Evolutionary conservation across 2,888 invertebrate genomes (phyloP).

Genomic region (Emmelina monodactyla): DNA sequence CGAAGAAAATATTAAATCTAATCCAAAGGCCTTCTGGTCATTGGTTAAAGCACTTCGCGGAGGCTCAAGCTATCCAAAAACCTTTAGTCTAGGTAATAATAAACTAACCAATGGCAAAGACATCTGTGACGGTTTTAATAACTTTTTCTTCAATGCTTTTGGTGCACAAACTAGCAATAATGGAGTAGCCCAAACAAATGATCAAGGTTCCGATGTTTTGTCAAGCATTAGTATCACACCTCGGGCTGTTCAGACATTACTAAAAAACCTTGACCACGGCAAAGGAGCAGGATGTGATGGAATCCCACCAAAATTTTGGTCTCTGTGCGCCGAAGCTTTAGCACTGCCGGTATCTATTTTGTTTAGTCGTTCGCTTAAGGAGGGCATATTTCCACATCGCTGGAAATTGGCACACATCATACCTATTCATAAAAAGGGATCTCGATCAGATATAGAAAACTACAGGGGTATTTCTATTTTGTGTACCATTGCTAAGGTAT

Average conservation of each 20-base stretch:
- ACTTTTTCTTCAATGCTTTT: not conserved
- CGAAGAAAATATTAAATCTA: not conserved
- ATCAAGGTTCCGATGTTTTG: not conserved
- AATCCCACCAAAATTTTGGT: too few species aligned
- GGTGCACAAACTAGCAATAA: not conserved
- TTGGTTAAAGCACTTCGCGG: not conserved
- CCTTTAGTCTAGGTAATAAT: not conserved
- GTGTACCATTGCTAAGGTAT: not conserved
- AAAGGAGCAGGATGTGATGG: constrained; percentile 6
- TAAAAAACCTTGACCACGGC: not conserved
- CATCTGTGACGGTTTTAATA: not conserved
- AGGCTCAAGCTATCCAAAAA: not conserved
- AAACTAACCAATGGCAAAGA: not conserved
- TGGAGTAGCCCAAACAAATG: not conserved
- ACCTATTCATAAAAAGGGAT: too few species aligned
- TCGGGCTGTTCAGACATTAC: not conserved
- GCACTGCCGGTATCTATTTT: not conserved
- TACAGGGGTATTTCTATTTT: constrained; percentile 11
- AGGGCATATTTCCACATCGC: too few species aligned
- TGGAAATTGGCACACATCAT: too few species aligned
- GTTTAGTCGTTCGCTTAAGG: too few species aligned
- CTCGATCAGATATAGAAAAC: constrained; percentile 9
- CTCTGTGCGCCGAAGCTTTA: not conserved
- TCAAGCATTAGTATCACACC: not conserved
- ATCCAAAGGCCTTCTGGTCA: not conserved